Evolutionary conservation across 2,113 vertebrate species (phyloP), one percentile per base, ranked within the genome.

Genomic region (Cyprinodon brontotheroides): DNA sequence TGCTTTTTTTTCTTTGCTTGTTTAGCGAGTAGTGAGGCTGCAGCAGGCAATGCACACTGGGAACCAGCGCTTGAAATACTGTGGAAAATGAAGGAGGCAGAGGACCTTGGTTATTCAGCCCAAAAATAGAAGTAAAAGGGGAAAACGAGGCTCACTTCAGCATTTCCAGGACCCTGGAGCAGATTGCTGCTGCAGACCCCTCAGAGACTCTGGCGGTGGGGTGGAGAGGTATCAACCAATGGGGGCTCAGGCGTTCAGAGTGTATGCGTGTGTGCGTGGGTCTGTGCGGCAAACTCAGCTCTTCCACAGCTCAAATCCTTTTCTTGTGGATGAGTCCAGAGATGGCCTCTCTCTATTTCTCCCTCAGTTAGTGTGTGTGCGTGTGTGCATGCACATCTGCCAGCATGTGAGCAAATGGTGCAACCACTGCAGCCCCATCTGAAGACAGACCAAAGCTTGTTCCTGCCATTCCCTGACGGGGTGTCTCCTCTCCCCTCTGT

Each of bases 141-240:
- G 6, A 77, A 86, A 90, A 91, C 90, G 86, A 43, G 86, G 68
- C 84, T 90, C 92, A 88, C 92, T 92, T 89, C 79, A 90, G 93
- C 82, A 62, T 94, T 92, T 93, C 88, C 90, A 94, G 90, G 89
- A 87, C 87, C 87, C 89, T 89, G 84, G 89, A 94, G 92, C 90
- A 90, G 81, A 87, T 86, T 81, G 81, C 91, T 94, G 90, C 92
- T 93, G 92, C 89, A 93, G 91, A 91, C 92, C 90, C 92, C 89
- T 91, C 86, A 81, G 92, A 94, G 92, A 90, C 85, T 92, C 89
- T 69, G 68, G 88, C 80, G 89, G 87, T 92, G 90, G 92, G 89
- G 91, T 92, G 91, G 91, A 90, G 91, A 91, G 86, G 89, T 66
- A 74, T 82, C 89, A 90, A 93, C 93, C 93, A 94, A 93, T 94